Percentiles rank a stretch among this genome's conserved stretches.
These are phyloP conservation scores for Hylaeus volcanicus DNA, from an alignment of 1,140 invertebrate genomes.

Conservation along the genomic window DNA sequence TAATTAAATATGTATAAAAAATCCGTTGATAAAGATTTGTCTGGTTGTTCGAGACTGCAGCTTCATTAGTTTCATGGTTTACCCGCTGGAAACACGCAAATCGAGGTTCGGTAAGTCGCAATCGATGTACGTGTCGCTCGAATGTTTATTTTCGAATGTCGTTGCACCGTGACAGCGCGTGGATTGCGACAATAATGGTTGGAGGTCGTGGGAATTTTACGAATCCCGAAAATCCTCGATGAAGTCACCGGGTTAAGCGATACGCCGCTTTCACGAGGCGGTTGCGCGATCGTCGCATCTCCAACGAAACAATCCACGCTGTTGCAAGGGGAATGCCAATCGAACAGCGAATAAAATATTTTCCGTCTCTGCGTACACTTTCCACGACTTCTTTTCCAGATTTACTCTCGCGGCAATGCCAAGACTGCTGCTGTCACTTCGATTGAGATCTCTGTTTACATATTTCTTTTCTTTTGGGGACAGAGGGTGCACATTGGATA, in stretches of 20 bases:
- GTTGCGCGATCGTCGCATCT: conserved; percentile 21
- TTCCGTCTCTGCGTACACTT: too few relatives aligned
- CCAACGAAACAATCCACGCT: conserved; percentile 16
- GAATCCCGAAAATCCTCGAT: conserved; percentile 28
- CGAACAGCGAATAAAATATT: too few relatives aligned
- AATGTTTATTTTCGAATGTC: conserved; percentile 4
- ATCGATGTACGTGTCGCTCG: neutral
- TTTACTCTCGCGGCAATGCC: too few relatives aligned
- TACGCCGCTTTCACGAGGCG: conserved; percentile 38
- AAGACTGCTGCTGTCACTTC: too few relatives aligned
- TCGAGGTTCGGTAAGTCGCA: neutral
- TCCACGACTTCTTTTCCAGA: too few relatives aligned
- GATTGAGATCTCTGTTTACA: too few relatives aligned
- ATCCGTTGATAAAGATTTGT: too few relatives aligned
- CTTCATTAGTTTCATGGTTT: too few relatives aligned
- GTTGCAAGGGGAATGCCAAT: neutral
- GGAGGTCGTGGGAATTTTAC: neutral
- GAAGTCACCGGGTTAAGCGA: conserved; percentile 25
- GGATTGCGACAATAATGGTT: neutral
- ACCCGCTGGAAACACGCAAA: neutral
- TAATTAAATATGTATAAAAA: too few relatives aligned
- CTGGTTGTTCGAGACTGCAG: too few relatives aligned
- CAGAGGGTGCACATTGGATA: too few relatives aligned
- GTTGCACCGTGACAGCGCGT: neutral
- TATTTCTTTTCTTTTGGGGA: too few relatives aligned